phyloP scores from a whole-genome alignment of 1,140 invertebrate genomes.

The Psix sp. region DNA sequence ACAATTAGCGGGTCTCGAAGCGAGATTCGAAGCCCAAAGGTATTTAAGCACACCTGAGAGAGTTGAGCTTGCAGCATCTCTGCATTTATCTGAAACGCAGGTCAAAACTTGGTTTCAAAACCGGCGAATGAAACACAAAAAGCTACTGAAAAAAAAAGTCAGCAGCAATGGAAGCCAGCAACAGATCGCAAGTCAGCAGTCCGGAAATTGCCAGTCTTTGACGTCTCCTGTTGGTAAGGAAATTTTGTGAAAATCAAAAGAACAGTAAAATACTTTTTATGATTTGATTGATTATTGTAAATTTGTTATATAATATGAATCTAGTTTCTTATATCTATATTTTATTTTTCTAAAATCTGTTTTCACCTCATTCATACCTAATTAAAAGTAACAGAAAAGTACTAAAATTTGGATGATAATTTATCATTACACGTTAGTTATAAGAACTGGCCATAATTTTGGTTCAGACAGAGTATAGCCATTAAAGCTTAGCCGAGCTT shows the following conservation, averaged over 20 bases:
- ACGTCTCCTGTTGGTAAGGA: too few species aligned
- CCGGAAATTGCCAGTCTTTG: slow-evolving; percentile 67
- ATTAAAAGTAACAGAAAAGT: slow-evolving; percentile 60
- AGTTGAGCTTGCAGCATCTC: slow-evolving; percentile 92
- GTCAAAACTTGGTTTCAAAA: slow-evolving; percentile 99
- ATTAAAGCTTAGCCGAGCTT: slow-evolving; percentile 59
- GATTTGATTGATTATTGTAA: too few species aligned
- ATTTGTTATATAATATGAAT: too few species aligned
- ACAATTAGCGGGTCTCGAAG: slow-evolving; percentile 95
- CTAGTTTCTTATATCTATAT: too few species aligned
- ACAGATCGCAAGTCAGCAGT: slow-evolving; percentile 63
- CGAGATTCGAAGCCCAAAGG: slow-evolving; percentile 95
- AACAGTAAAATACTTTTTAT: too few species aligned
- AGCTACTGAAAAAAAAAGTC: slow-evolving; percentile 87
- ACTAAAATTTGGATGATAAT: slow-evolving; percentile 72
- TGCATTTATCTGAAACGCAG: slow-evolving; percentile 97
- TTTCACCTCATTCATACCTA: too few species aligned
- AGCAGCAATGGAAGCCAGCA: slow-evolving; percentile 71
- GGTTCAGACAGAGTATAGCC: slow-evolving; percentile 40
- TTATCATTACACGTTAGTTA: slow-evolving; percentile 70
- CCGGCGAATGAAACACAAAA: slow-evolving; percentile 98
- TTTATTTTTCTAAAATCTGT: slow-evolving; percentile 38
- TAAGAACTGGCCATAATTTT: slow-evolving; percentile 65
- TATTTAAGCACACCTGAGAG: slow-evolving; percentile 98
- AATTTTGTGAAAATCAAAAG: too few species aligned